These are phyloP conservation scores for Aphaenogaster ashmeadi DNA, from an alignment of 1,140 invertebrate species.

Conservation along the genomic window DNA sequence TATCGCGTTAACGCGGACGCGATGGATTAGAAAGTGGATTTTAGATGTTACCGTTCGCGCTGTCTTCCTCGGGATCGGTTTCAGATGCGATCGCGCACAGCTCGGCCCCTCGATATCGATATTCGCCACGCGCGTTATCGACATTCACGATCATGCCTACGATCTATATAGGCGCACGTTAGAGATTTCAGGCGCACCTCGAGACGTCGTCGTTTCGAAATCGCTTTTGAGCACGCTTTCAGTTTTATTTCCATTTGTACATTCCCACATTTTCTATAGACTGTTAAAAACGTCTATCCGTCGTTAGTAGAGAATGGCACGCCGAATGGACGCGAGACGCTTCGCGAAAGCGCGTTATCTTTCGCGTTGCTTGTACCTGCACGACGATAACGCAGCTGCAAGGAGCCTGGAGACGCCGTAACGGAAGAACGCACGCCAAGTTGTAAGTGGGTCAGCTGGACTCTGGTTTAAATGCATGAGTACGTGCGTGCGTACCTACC, in stretches of 20 bases:
- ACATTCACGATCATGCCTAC: conserved; percentile 11
- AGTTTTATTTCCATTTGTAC: not conserved
- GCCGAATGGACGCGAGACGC: conserved; percentile 55
- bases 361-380: conserved; percentile 64
- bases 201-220: conserved; percentile 33
- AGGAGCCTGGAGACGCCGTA: conserved; percentile 51
- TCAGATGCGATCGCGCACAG: conserved; percentile 44
- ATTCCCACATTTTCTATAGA: not conserved
- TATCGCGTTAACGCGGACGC: conserved; percentile 59
- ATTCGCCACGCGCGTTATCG: conserved; percentile 54
- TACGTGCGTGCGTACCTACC: conserved; percentile 10
- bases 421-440: conserved; percentile 67
- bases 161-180: not conserved
- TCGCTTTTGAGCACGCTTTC: not conserved
- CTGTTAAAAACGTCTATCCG: not conserved
- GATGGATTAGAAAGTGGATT: conserved; percentile 62
- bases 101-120: conserved; percentile 44
- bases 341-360: conserved; percentile 60
- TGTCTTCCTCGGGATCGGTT: conserved; percentile 35
- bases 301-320: conserved; percentile 29
- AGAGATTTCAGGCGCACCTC: conserved; percentile 32
- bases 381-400: conserved; percentile 65
- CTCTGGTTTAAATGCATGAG: conserved; percentile 65
- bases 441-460: conserved; percentile 75
- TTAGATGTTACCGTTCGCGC: conserved; percentile 50